phyloP scores from a whole-genome alignment of 2,888 invertebrate genomes.

The Drosophila macrospina region DNA sequence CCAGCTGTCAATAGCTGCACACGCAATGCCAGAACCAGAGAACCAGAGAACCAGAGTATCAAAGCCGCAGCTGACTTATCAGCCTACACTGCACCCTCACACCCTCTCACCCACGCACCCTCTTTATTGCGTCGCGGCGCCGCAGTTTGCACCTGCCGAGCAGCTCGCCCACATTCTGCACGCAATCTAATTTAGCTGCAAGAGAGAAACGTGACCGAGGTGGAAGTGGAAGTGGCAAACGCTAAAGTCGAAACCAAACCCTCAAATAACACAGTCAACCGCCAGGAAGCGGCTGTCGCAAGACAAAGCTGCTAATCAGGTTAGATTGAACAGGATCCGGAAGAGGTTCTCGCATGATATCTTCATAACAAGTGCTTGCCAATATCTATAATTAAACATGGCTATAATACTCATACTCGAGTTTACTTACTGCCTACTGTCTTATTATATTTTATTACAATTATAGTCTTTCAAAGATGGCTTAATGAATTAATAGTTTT shows the following conservation, averaged over 20 bases:
- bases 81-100: not conserved
- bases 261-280: slow-evolving; percentile 26
- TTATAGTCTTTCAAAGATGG: no score
- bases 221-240: slow-evolving; percentile 6
- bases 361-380: slow-evolving; percentile 23
- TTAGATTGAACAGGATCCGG: slow-evolving; percentile 30
- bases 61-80: slow-evolving; percentile 49
- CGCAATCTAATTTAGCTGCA: slow-evolving; percentile 72
- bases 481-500: no score
- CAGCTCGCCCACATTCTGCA: slow-evolving; percentile 64
- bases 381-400: slow-evolving; percentile 32
- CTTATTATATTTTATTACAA: not conserved
- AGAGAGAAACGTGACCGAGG: slow-evolving; percentile 60
- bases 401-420: no score
- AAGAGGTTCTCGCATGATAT: slow-evolving; percentile 31
- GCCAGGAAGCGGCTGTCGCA: slow-evolving; percentile 13
- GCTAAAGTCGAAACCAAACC: slow-evolving; percentile 14
- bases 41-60: no score
- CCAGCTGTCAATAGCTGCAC: slow-evolving; percentile 46
- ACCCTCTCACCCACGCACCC: slow-evolving; percentile 2
- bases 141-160: slow-evolving; percentile 68
- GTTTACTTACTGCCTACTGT: no score
- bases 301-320: slow-evolving; percentile 45
- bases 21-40: slow-evolving; percentile 37
- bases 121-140: slow-evolving; percentile 35